phyloP scores from a whole-genome alignment of 2,888 invertebrate species.

The Herminia tarsipennalis region DNA sequence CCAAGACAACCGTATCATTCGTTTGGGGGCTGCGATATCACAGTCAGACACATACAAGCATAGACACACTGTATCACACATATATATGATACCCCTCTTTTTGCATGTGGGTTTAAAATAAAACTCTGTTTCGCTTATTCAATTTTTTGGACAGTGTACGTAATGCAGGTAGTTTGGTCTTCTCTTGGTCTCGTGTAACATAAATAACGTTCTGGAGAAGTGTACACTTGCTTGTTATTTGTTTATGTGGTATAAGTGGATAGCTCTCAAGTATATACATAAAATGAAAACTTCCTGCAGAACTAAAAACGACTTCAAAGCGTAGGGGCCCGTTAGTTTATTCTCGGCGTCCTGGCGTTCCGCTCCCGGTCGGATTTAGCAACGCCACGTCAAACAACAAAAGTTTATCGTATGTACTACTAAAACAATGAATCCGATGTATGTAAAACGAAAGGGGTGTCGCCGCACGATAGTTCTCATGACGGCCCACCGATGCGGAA shows the following conservation, averaged over 20 bases:
- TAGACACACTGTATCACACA: too few relatives aligned
- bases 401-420: constrained; percentile 76
- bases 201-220: too few relatives aligned
- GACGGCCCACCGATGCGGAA: constrained; percentile 80
- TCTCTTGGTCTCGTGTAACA: too few relatives aligned
- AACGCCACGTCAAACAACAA: constrained; percentile 70
- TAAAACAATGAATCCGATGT: constrained; percentile 84
- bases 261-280: neutral
- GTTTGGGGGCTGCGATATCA: too few relatives aligned
- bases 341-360: constrained; percentile 49
- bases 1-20: too few relatives aligned
- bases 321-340: constrained; percentile 47
- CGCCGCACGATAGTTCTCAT: constrained; percentile 79
- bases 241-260: neutral
- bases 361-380: constrained; percentile 57
- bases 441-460: constrained; percentile 82
- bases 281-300: constrained; percentile 12
- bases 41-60: too few relatives aligned
- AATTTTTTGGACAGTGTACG: too few relatives aligned
- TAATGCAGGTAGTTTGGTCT: too few relatives aligned
- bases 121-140: too few relatives aligned
- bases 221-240: constrained; percentile 3
- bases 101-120: too few relatives aligned
- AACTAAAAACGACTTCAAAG: constrained; percentile 40
- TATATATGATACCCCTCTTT: too few relatives aligned